phyloP scores from a whole-genome alignment of 2,888 invertebrate species.

The Eupeodes latifasciatus region DNA sequence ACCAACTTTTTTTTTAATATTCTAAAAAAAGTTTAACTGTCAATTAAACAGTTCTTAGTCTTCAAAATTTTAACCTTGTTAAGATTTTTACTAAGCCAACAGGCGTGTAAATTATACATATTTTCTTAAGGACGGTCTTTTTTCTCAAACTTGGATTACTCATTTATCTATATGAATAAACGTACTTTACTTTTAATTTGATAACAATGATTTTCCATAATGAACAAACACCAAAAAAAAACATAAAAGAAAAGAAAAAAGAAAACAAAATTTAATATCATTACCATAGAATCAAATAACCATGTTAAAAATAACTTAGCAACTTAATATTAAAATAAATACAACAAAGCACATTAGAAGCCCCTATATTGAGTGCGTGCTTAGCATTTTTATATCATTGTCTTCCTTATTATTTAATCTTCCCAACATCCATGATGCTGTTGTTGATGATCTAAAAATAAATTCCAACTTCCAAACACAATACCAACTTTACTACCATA shows the following conservation, averaged over 20 bases:
- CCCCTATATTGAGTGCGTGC: neutral
- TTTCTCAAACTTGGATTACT: too few relatives aligned
- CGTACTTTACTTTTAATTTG: too few relatives aligned
- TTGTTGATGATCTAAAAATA: constrained; percentile 32
- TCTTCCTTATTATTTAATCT: neutral
- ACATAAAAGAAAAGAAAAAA: neutral
- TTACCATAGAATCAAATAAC: neutral
- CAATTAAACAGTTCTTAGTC: too few relatives aligned
- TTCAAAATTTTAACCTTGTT: too few relatives aligned
- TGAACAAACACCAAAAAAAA: too few relatives aligned
- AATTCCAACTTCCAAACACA: neutral
- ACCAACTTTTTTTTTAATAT: too few relatives aligned
- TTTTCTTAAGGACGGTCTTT: too few relatives aligned
- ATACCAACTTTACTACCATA: neutral
- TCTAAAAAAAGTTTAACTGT: too few relatives aligned
- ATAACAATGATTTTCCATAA: too few relatives aligned
- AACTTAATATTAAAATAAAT: neutral
- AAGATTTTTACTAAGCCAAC: too few relatives aligned
- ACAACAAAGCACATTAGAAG: neutral
- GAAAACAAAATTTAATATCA: neutral
- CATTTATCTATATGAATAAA: too few relatives aligned
- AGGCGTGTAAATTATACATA: too few relatives aligned
- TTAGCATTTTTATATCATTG: neutral
- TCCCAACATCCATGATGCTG: neutral
- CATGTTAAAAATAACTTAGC: constrained; percentile 7